A percentile compares a stretch with the other conserved stretches of the same genome.
These are phyloP conservation scores for Xiphorhynchus erythropygius DNA, from an alignment of 2,797 vertebrate genomes.

Conservation along the genomic window DNA sequence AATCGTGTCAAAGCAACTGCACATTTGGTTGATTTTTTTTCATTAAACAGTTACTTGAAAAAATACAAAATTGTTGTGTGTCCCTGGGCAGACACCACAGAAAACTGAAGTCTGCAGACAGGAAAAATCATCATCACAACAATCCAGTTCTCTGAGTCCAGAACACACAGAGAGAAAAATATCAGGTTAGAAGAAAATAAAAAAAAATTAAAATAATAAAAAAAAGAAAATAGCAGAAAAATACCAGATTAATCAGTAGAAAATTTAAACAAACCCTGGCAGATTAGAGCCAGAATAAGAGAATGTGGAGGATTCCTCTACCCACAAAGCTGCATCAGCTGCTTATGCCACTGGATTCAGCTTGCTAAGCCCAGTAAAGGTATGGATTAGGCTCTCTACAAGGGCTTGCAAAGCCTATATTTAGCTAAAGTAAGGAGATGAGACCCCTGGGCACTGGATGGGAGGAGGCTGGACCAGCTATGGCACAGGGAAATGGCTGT, in stretches of 20 bases:
- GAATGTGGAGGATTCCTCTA: neutral
- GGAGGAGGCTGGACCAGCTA: neutral
- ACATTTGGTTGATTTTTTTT: neutral
- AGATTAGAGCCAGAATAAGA: neutral
- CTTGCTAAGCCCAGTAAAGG: slow-evolving; percentile 29
- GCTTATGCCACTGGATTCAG: slow-evolving; percentile 7
- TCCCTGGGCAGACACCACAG: neutral
- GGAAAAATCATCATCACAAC: neutral
- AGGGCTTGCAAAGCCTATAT: slow-evolving; percentile 30
- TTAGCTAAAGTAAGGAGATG: slow-evolving; percentile 41
- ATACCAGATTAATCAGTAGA: neutral
- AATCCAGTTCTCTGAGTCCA: neutral
- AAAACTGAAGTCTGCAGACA: neutral
- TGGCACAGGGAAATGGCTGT: neutral
- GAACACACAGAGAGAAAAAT: neutral
- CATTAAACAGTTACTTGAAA: neutral
- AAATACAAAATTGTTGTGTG: neutral
- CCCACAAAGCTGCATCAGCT: neutral
- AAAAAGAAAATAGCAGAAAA: neutral
- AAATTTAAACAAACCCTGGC: slow-evolving; percentile 25
- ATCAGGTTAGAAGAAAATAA: neutral
- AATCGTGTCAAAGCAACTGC: neutral
- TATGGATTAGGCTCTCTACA: slow-evolving; percentile 19
- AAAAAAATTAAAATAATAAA: neutral
- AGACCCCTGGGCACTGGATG: neutral